Evolutionary conservation across 1,140 invertebrate species (phyloP), one percentile per base, ranked within the genome.

Genomic region (Belonocnema kinseyi): DNA sequence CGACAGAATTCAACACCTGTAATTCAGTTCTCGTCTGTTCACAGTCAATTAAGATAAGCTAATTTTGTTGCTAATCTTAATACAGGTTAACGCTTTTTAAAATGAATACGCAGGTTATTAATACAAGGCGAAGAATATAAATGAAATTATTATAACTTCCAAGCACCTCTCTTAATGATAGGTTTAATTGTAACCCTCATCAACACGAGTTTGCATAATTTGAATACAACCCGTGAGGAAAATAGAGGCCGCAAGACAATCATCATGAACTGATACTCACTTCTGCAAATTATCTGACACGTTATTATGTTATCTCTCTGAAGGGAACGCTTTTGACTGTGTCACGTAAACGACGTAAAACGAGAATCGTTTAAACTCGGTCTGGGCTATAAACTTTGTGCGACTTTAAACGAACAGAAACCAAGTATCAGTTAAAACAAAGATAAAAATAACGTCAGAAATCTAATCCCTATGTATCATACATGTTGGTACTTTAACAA

Each of bases 291-390:
- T 46, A 46, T 66, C 61, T n/a, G n/a, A 66, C 26, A 26, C 40
- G 61, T 66, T 66, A 40, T 66, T 26, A n/a, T 66, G 26, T 46
- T 33, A 66, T 14, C 33, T 40, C 61, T 33, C 61, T 66, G n/a
- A 21, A 66, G 61, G 26, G 33, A 66, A n/a, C 40, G 33, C 21
- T 66, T 33, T 66, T 40, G 61, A 66, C 26, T 46, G 26, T 40
- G 61, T 66, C 61, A 40, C 61, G 61, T 46, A n/a, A 40, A 66
- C 26, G 61, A 46, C 26, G 46, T 66, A 66, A 66, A 66, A 66
- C n/a, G n/a, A 13, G 14, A 14, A 66, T 16, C 21, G 26, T 46
- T 46, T 11, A 0, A 46, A 46, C 40, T 46, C 10, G 26, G 40
- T 66, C 16, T 40, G n/a, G n/a, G 21, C 61, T 40, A 66, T 66